A percentile compares a stretch with the other conserved stretches of the same genome.
Conservation (phyloP, 2,888 invertebrate species). For the Tridacna crocea region DNA sequence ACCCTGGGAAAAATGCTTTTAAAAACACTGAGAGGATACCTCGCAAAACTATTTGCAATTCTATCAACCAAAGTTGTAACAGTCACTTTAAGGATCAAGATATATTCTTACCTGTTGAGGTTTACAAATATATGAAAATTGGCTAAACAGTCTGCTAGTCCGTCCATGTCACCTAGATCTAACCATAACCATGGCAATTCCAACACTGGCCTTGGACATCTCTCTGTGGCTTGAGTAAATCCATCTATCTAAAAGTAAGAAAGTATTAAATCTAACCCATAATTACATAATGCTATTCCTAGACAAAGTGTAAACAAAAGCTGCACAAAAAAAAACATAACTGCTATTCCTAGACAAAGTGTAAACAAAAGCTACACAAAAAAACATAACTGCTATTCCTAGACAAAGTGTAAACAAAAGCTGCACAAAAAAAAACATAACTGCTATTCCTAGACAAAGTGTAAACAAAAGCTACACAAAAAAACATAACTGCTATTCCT, state of each 20-base stretch:
- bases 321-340: too few species aligned
- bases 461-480: too few species aligned
- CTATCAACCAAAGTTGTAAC: too few species aligned
- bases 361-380: too few species aligned
- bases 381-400: background rate
- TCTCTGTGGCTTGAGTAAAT: background rate
- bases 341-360: too few species aligned
- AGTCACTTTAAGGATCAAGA: too few species aligned
- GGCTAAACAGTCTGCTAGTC: slow-evolving; percentile 65
- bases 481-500: background rate
- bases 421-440: too few species aligned
- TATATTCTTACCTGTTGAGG: slow-evolving; percentile 57
- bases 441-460: too few species aligned
- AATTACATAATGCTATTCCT: background rate
- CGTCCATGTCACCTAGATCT: slow-evolving; percentile 64
- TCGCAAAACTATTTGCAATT: too few species aligned
- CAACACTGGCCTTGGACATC: slow-evolving; percentile 39
- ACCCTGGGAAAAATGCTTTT: too few species aligned
- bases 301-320: background rate
- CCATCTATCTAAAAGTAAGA: slow-evolving; percentile 2
- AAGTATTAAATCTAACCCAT: background rate
- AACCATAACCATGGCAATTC: slow-evolving; percentile 72
- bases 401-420: background rate
- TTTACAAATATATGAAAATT: slow-evolving; percentile 66
- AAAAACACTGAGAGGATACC: too few species aligned